A percentile compares a stretch with the other conserved stretches of the same genome.
These are phyloP conservation scores for Hylia prasina DNA, from an alignment of 2,113 vertebrate species.

Conservation along the genomic window DNA sequence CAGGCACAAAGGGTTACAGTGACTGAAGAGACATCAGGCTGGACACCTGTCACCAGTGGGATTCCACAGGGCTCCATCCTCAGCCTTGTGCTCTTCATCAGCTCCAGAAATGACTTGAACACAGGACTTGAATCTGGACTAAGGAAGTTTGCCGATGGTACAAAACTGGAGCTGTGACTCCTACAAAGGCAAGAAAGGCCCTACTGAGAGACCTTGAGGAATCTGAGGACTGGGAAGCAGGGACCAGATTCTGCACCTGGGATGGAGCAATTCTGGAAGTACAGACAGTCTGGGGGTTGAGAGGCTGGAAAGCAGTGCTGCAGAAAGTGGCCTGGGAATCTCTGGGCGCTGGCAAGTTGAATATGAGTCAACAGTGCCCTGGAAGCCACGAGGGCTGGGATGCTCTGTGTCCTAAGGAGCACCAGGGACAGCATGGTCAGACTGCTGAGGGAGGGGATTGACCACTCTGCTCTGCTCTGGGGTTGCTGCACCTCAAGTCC, in stretches of 20 bases:
- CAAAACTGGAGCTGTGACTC: neutral
- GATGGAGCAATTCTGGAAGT: neutral
- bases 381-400: neutral
- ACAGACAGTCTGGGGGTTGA: neutral
- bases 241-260: neutral
- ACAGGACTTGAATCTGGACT: no score
- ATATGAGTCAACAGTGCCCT: neutral
- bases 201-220: rapidly evolving
- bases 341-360: neutral
- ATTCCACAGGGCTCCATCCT: neutral
- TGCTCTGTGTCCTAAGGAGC: neutral
- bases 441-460: neutral
- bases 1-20: neutral
- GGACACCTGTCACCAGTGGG: neutral
- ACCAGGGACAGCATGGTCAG: neutral
- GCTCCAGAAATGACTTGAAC: neutral
- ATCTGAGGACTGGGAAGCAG: neutral
- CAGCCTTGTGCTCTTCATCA: neutral
- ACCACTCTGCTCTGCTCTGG: neutral
- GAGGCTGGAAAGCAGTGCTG: neutral
- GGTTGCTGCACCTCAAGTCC: neutral
- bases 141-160: neutral
- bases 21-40: neutral
- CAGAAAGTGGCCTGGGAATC: neutral
- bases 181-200: neutral